Evolutionary conservation across 2,113 vertebrate genomes (phyloP).

Genomic region (Dasyornis broadbenti): DNA sequence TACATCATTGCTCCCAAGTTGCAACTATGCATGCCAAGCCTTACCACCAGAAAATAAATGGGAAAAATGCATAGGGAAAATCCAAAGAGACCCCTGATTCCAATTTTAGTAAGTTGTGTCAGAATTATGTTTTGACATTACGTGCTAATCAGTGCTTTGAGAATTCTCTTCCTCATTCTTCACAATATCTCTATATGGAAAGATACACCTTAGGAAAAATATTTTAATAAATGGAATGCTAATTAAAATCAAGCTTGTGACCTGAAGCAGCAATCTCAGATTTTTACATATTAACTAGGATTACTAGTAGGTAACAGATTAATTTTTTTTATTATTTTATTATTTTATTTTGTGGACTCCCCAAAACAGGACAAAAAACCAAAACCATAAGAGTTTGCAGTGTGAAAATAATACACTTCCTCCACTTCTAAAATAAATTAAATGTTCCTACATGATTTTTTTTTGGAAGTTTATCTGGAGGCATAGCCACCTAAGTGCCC

Average conservation of each 20-base stretch:
- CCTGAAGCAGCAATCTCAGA: background rate
- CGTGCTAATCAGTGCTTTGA: background rate
- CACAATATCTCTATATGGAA: background rate
- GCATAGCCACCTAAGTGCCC: background rate
- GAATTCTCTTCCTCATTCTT: background rate
- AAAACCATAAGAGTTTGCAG: background rate
- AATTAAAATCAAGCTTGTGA: background rate
- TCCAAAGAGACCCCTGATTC: background rate
- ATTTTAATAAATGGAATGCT: background rate
- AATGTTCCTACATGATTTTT: background rate
- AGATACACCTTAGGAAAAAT: background rate
- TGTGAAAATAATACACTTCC: background rate
- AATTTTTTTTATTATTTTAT: no score
- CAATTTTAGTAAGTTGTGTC: background rate
- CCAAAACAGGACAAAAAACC: background rate
- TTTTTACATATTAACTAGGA: background rate
- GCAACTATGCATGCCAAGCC: background rate
- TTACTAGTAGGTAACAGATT: background rate
- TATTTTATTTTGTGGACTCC: background rate
- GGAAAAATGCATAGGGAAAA: background rate
- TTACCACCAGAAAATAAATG: conserved; percentile 5
- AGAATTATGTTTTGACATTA: background rate
- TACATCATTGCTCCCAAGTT: conserved; percentile 5
- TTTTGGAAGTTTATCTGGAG: background rate
- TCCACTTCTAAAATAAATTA: background rate